Base-by-base conservation (phyloP, 2,888 invertebrate genomes). In the Drosophila pegasa region DNA sequence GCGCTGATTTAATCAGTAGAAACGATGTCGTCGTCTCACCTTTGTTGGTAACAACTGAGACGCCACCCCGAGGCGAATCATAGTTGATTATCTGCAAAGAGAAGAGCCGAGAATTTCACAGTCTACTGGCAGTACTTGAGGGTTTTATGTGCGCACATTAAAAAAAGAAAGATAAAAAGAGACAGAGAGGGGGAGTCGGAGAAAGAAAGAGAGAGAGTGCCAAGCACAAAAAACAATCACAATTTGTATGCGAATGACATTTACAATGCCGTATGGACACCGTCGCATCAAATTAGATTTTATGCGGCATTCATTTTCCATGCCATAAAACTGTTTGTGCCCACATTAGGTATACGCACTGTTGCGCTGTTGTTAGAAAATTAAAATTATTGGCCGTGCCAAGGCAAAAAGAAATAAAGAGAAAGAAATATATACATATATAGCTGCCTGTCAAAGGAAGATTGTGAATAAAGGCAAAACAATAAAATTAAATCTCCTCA, bases 11-110 rank as follows among this genome's bases (percentile, higher is more conserved):
- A 90, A 98, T 97, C 87, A 98, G 94, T 82, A 98, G 94, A 93
- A 97, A 97, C 81, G 97, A 97, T 80, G 96, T 96, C 75, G 98
- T 97, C 59, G 96, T 97, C 92, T 97, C 97, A 58, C 97, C 97
- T 91, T 97, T 96, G 93, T 97, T 97, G 65, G 97, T 97, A 78
- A 97, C 96, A 64, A 98, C 97, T 70, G 97, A 97, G 54, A 98
- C 97, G 50, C 98, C 98, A 51, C 98, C 98, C 80, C 98, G 94
- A 57, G 96, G 95, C 66, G 97, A 97, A 92, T 98, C 97, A 93
- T 98, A 98, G 94, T 97, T 98, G 93, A 98, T 98, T 93, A 97
- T 97, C 97, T 98, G 94, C 45, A 65, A 64, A 29, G 41, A 29
- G 31, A 64, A 35, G 12, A 6, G n/a, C 56, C 60, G 43, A 51